phyloP scores from a whole-genome alignment of 2,797 vertebrate species.

The Schizopygopsis pylzovi region DNA sequence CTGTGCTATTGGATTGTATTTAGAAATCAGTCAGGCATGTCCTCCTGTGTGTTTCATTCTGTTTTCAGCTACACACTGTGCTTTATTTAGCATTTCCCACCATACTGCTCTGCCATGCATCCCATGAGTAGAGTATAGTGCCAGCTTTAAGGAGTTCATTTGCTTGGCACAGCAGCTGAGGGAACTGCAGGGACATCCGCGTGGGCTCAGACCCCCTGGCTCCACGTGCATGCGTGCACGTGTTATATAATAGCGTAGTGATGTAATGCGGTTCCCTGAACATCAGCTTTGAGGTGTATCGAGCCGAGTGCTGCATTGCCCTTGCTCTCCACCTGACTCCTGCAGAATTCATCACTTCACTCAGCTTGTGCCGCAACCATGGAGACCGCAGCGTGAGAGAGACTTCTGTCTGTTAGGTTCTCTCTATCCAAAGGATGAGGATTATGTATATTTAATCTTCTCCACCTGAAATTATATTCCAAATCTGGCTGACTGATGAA shows the following conservation, averaged over 20 bases:
- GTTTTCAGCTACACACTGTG: constrained; percentile 12
- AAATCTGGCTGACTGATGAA: constrained; percentile 40
- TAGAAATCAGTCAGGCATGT: background rate
- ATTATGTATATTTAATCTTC: constrained; percentile 55
- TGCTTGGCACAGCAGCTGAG: constrained; percentile 53
- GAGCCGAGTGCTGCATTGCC: constrained; percentile 57
- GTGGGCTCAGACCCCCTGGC: constrained; percentile 43
- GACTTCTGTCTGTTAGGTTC: constrained; percentile 11
- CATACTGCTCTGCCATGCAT: constrained; percentile 8
- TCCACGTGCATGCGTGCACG: constrained; percentile 21
- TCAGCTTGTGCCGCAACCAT: background rate
- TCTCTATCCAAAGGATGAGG: constrained; percentile 42
- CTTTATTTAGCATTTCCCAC: constrained; percentile 32
- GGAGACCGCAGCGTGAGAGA: constrained; percentile 12
- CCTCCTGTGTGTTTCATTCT: background rate
- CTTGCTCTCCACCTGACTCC: constrained; percentile 66
- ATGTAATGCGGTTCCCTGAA: constrained; percentile 74
- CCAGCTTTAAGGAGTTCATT: constrained; percentile 46
- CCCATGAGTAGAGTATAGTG: background rate
- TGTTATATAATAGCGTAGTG: constrained; percentile 76
- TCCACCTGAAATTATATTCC: constrained; percentile 48
- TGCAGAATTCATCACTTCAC: constrained; percentile 39
- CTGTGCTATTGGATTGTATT: background rate
- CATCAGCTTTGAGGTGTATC: constrained; percentile 65
- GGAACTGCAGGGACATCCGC: constrained; percentile 50